Conservation (phyloP, 2,113 vertebrate genomes). For the Hiodon tergisus region DNA sequence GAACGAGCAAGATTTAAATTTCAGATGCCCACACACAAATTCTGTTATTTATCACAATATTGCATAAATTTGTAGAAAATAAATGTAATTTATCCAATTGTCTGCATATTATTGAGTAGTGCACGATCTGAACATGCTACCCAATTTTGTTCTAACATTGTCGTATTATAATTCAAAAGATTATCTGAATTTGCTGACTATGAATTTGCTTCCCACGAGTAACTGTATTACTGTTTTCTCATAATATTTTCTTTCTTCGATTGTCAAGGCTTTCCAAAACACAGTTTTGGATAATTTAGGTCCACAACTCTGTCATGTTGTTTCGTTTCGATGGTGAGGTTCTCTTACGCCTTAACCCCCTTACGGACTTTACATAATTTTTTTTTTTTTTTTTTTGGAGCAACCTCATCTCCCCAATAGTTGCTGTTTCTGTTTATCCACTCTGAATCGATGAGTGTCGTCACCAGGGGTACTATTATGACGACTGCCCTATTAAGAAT, state of each 20-base stretch:
- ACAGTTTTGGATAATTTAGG: constrained; percentile 2
- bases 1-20: not conserved
- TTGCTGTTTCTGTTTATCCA: constrained; percentile 85
- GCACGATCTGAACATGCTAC: too few species aligned
- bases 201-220: not conserved
- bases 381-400: constrained; percentile 66
- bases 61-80: too few species aligned
- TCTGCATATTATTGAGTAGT: too few species aligned
- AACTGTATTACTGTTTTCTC: not conserved
- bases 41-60: not conserved
- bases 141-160: too few species aligned
- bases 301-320: not conserved
- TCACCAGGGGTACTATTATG: constrained; percentile 89
- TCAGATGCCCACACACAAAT: not conserved
- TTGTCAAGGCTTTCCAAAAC: constrained; percentile 1
- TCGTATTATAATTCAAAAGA: not conserved
- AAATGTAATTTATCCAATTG: too few species aligned
- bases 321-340: not conserved
- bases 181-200: not conserved
- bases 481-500: constrained; percentile 91
- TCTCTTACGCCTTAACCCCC: constrained; percentile 24
- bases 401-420: constrained; percentile 69
- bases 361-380: constrained; percentile 58
- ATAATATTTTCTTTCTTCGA: not conserved
- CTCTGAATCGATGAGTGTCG: constrained; percentile 86